These are phyloP conservation scores for Melieria picta DNA, from an alignment of 2,888 invertebrate genomes.

Conservation along the genomic window DNA sequence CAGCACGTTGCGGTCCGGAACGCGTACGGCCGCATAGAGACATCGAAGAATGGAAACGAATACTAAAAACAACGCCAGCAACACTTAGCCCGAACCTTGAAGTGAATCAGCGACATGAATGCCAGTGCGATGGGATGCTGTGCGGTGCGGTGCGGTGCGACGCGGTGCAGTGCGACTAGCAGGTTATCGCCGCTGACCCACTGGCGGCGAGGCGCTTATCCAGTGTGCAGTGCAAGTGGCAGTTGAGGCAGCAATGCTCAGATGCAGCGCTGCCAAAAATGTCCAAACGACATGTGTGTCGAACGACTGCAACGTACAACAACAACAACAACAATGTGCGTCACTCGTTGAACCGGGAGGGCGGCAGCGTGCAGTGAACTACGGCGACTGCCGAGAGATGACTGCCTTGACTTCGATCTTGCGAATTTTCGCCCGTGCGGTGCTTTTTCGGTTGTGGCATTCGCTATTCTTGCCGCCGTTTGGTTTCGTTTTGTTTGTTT, in stretches of 20 bases:
- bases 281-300: no score
- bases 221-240: not conserved
- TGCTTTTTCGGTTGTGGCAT: not conserved
- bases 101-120: not conserved
- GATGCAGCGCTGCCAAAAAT: no score
- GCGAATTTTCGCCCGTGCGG: constrained; percentile 32
- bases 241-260: not conserved
- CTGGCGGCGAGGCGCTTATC: no score
- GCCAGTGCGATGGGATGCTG: no score
- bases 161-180: no score
- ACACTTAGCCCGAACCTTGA: not conserved
- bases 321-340: constrained; percentile 7
- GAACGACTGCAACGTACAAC: not conserved
- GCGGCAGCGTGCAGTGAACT: constrained; percentile 9
- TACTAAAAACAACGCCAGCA: no score
- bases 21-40: no score
- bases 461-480: no score
- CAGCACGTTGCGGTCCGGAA: no score
- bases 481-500: not conserved
- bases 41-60: no score
- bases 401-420: constrained; percentile 46
- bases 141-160: no score
- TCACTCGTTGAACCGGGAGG: not conserved
- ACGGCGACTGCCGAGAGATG: constrained; percentile 32
- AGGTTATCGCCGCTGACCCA: no score